Percentiles rank a stretch among this genome's conserved stretches.
phyloP scores from a whole-genome alignment of 2,797 vertebrate species.

The Mormyrus proboscirostris region DNA sequence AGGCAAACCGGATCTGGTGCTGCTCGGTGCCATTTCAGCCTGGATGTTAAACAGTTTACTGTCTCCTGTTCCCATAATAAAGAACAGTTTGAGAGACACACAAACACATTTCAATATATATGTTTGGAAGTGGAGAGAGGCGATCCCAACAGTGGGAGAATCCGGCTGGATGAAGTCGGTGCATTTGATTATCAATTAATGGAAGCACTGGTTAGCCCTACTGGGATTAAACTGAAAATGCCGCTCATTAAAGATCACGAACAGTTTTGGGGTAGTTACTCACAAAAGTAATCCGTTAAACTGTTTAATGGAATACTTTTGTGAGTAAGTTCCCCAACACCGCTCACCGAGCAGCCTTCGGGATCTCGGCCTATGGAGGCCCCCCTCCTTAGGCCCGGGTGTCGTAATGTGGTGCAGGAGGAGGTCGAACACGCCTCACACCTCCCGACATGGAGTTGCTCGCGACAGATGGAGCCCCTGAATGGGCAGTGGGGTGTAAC shows the following conservation, averaged over 20 bases:
- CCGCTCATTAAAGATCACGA: not conserved
- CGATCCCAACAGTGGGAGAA: not conserved
- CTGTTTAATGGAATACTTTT: not conserved
- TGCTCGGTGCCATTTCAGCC: not conserved
- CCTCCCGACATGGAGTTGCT: not conserved
- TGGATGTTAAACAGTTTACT: constrained; percentile 8
- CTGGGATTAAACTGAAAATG: not conserved
- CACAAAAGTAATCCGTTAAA: not conserved
- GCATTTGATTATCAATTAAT: not conserved
- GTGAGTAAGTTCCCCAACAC: not conserved
- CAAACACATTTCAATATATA: not conserved
- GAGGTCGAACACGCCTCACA: not conserved
- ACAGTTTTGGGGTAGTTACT: not conserved
- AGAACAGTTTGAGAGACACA: not conserved
- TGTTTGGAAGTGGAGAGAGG: not conserved
- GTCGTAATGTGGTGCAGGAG: not conserved
- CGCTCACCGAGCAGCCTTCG: not conserved
- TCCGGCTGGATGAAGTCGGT: not conserved
- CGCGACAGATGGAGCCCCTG: not conserved
- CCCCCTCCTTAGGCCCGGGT: not conserved
- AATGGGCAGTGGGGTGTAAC: not conserved
- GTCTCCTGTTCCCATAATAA: not conserved
- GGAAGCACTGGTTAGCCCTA: not conserved
- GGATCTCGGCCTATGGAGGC: not conserved
- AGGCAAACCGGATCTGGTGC: not conserved